Percentiles rank a stretch among this genome's conserved stretches.
phyloP scores from a whole-genome alignment of 2,888 invertebrate species.

The Archips crataeganus region DNA sequence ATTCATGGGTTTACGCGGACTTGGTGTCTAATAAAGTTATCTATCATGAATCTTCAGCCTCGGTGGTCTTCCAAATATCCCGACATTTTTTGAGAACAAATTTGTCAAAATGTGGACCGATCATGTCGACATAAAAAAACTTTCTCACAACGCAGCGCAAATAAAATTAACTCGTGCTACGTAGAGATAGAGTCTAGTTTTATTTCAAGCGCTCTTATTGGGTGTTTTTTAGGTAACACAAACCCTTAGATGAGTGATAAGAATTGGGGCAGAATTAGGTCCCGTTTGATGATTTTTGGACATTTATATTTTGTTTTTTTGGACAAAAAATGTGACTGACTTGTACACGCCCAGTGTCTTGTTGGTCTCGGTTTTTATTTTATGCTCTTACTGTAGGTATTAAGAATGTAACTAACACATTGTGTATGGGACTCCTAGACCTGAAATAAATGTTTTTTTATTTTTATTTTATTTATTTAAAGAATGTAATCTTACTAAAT shows the following conservation, averaged over 20 bases:
- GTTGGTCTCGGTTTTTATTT: too few species aligned
- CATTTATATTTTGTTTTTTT: conserved; percentile 32
- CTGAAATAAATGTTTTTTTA: too few species aligned
- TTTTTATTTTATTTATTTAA: too few species aligned
- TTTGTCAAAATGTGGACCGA: conserved; percentile 83
- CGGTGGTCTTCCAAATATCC: conserved; percentile 73
- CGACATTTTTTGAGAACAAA: conserved; percentile 77
- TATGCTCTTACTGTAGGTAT: too few species aligned
- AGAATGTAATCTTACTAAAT: too few species aligned
- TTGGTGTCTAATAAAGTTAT: conserved; percentile 10
- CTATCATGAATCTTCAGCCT: conserved; percentile 46
- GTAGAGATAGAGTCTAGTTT: background rate
- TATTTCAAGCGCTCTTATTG: background rate
- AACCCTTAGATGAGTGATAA: conserved; percentile 36
- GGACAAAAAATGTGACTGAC: background rate
- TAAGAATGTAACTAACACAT: too few species aligned
- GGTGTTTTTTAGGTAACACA: conserved; percentile 11
- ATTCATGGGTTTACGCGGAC: too few species aligned
- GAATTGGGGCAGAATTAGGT: conserved; percentile 17
- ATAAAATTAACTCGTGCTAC: background rate
- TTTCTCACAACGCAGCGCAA: conserved; percentile 13
- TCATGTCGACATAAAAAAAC: conserved; percentile 54
- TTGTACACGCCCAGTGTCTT: background rate
- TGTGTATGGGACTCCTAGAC: too few species aligned
- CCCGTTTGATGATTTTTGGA: conserved; percentile 30